phyloP scores from a whole-genome alignment of 1,140 invertebrate species.

The Bathynomus jamesi region DNA sequence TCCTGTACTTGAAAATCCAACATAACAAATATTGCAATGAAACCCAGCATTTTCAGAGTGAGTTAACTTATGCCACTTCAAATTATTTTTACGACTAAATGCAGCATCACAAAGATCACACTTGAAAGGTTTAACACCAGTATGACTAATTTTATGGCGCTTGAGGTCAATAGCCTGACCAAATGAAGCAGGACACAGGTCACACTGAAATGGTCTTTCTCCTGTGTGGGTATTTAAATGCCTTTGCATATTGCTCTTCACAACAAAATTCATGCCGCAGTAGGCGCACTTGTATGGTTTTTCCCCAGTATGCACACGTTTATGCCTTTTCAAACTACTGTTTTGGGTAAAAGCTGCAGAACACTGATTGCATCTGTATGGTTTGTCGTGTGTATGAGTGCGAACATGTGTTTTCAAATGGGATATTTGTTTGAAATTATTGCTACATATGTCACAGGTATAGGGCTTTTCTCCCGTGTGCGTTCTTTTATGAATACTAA shows the following conservation, averaged over 20 bases:
- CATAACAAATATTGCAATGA: conserved; percentile 32
- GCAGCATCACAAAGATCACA: conserved; percentile 34
- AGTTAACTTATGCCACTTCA: conserved; percentile 34
- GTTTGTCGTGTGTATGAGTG: conserved; percentile 49
- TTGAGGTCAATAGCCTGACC: conserved; percentile 35
- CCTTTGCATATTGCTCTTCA: conserved; percentile 38
- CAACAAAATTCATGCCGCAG: conserved; percentile 39
- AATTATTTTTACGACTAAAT: conserved; percentile 36
- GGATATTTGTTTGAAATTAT: conserved; percentile 73
- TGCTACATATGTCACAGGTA: conserved; percentile 78
- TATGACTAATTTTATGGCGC: conserved; percentile 35
- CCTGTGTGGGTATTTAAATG: conserved; percentile 40
- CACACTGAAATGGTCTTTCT: conserved; percentile 46
- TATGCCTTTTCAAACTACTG: conserved; percentile 32
- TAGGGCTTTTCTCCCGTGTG: conserved; percentile 72
- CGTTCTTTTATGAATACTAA: conserved; percentile 75
- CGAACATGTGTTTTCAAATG: conserved; percentile 41
- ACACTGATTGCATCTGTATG: conserved; percentile 51
- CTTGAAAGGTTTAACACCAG: conserved; percentile 36
- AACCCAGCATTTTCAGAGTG: conserved; percentile 31
- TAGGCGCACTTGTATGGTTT: conserved; percentile 40
- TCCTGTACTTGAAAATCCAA: conserved; percentile 37
- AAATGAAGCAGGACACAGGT: conserved; percentile 51
- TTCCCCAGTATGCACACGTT: conserved; percentile 39
- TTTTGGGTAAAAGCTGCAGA: conserved; percentile 40